phyloP scores from a whole-genome alignment of 2,888 invertebrate species.

The Nasonia oneida region DNA sequence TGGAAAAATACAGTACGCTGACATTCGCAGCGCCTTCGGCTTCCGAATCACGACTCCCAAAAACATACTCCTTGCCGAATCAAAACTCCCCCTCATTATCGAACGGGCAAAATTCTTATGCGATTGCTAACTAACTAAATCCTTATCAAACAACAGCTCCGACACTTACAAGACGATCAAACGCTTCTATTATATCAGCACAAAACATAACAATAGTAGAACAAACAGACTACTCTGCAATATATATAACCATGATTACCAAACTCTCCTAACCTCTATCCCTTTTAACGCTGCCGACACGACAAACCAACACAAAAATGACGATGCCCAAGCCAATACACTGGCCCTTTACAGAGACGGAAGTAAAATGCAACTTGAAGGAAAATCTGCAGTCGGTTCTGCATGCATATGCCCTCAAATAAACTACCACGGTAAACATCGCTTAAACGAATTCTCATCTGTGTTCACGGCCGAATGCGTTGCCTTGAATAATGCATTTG shows the following conservation, averaged over 20 bases:
- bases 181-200: not conserved
- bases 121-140: not conserved
- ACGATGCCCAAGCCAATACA: not conserved
- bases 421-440: not conserved
- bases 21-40: not conserved
- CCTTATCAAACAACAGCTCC: not conserved
- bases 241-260: not conserved
- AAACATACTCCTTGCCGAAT: not conserved
- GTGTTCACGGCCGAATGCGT: slow-evolving; percentile 9
- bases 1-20: slow-evolving; percentile 9
- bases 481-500: not conserved
- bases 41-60: not conserved
- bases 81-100: not conserved
- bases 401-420: not conserved
- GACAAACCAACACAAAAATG: not conserved
- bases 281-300: not conserved
- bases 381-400: not conserved
- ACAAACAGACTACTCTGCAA: not conserved
- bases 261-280: not conserved
- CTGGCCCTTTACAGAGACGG: not conserved
- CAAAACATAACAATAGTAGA: not conserved
- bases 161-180: not conserved
- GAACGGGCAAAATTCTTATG: not conserved
- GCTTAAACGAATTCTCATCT: not conserved
- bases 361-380: not conserved